Percentiles rank a stretch among this genome's conserved stretches.
Evolutionary conservation across 1,140 invertebrate genomes (phyloP).

Genomic region (Zaprionus taronus): DNA sequence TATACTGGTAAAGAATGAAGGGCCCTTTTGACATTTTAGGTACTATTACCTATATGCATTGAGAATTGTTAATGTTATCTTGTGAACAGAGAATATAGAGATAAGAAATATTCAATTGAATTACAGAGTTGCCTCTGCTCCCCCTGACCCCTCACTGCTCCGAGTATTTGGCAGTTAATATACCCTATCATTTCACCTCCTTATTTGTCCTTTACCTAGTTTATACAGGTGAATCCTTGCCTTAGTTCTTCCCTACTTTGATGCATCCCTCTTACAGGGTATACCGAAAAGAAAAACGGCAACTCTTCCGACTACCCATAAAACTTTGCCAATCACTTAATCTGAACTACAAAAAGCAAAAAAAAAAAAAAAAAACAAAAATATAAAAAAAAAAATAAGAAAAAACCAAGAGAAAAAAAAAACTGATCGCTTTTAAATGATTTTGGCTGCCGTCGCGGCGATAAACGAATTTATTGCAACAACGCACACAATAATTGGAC

Average conservation of each 20-base stretch:
- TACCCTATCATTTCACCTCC: too few species aligned
- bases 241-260: background rate
- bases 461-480: slow-evolving; percentile 84
- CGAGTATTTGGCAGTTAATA: too few species aligned
- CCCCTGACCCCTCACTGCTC: too few species aligned
- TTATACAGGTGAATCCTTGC: too few species aligned
- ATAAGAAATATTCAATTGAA: too few species aligned
- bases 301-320: slow-evolving; percentile 32
- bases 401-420: slow-evolving; percentile 17
- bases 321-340: slow-evolving; percentile 58
- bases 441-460: slow-evolving; percentile 76
- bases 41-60: too few species aligned
- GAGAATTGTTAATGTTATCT: too few species aligned
- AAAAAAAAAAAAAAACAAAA: background rate
- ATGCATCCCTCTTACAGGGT: background rate
- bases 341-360: slow-evolving; percentile 45
- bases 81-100: too few species aligned
- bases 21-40: too few species aligned
- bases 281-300: slow-evolving; percentile 22
- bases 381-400: background rate
- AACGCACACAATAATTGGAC: slow-evolving; percentile 81
- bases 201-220: too few species aligned
- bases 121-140: too few species aligned
- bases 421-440: slow-evolving; percentile 79
- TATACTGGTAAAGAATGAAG: background rate